Evolutionary conservation across 2,113 vertebrate genomes (phyloP), one percentile per base, ranked within the genome.

Genomic region (Platycercus adscitus): DNA sequence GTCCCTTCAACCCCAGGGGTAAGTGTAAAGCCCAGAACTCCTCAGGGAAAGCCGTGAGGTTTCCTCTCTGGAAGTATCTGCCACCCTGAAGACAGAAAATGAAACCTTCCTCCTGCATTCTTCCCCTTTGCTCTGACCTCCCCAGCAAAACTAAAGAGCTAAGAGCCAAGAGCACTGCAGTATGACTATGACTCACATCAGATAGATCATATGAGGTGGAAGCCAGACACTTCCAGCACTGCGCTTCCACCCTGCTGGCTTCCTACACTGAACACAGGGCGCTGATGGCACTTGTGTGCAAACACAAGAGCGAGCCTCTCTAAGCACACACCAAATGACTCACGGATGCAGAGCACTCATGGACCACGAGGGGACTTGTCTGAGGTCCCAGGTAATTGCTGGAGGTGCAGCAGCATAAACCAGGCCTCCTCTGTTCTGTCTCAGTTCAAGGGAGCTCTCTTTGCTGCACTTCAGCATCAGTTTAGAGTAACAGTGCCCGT

Each of bases 261-360:
- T 75, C 52, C 63, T 19, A 16, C 39, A 64, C 29, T 16, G 5
- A 33, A 25, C 31, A 7, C 17, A 8, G 25, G 63, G 46, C 37
- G 5, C 46, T 13, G n/a, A n/a, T 6, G 5, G 37, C 13, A 29
- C 28, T 4, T 5, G 28, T 3, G 53, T 25, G 63, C 79, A 11
- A 46, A 49, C 35, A 6, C 53, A 29, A 17, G 24, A 25, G 24
- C 6, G 63, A 55, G 18, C 46, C 47, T 13, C 80, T 41, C 20
- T 11, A 35, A 41, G 55, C 25, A 63, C 41, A 47, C 25, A 12
- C 13, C 41, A 25, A 46, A 61, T 1, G 2, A 19, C 63, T 60
- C 26, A 1, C 1, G 44, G 50, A 33, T 50, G 69, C 78, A 17
- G 37, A 60, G 39, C 4, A 1, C 41, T 15, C 1, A 2, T 21